A percentile compares a stretch with the other conserved stretches of the same genome.
Evolutionary conservation across 2,888 invertebrate genomes (phyloP).

Genomic region (Athrips mouffetella): DNA sequence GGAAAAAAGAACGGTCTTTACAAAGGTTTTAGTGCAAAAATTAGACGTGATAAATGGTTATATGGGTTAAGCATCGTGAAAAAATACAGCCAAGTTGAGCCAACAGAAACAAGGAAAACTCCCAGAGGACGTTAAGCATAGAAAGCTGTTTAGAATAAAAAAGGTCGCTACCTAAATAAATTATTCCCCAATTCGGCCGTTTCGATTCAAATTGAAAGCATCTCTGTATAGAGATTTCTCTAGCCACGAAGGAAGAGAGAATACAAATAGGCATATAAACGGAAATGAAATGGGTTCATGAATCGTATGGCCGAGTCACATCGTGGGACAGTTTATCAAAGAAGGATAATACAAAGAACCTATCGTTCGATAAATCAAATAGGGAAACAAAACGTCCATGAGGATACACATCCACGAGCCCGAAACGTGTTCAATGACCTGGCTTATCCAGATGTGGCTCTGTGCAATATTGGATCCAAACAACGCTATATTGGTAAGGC

Average conservation of each 20-base stretch:
- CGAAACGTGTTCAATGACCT: conserved; percentile 11
- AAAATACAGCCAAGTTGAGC: conserved; percentile 7
- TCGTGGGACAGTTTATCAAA: conserved; percentile 47
- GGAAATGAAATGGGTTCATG: conserved; percentile 67
- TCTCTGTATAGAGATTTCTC: conserved; percentile 69
- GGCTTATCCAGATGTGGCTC: conserved; percentile 3
- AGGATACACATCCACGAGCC: conserved; percentile 12
- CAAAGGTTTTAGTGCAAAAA: not conserved
- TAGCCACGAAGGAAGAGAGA: conserved; percentile 65
- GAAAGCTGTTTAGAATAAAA: conserved; percentile 53
- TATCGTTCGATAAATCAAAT: conserved; percentile 28
- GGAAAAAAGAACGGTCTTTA: not conserved
- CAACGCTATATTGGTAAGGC: no score
- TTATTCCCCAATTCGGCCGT: conserved; percentile 70
- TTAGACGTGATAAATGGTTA: conserved; percentile 9
- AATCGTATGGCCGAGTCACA: conserved; percentile 57
- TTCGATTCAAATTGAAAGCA: conserved; percentile 74
- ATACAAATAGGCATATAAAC: conserved; percentile 73
- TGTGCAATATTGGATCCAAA: not conserved
- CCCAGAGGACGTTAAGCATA: conserved; percentile 49
- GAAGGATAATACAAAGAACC: conserved; percentile 40
- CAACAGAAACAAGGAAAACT: conserved; percentile 45
- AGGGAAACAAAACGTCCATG: conserved; percentile 13
- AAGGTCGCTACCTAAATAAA: conserved; percentile 67
- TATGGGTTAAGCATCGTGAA: conserved; percentile 8